Evolutionary conservation across 2,113 vertebrate species (phyloP).

Genomic region (Brevimyrus niger): DNA sequence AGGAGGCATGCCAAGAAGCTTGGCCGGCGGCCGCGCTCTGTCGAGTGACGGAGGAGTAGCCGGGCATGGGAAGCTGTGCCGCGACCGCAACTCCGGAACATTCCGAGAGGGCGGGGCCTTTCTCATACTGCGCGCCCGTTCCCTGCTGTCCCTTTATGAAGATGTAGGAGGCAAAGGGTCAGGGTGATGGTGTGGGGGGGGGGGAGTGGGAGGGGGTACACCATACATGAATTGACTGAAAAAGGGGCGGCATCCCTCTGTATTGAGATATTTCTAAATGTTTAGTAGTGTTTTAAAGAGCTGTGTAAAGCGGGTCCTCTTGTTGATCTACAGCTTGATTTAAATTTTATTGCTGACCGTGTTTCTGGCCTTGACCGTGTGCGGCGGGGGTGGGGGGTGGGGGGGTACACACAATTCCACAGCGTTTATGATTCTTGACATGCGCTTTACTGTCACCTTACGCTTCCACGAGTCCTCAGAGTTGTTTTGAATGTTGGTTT

Average conservation of each 20-base stretch:
- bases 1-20: constrained; percentile 87
- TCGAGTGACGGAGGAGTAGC: constrained; percentile 11
- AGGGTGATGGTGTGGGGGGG: not conserved
- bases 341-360: not conserved
- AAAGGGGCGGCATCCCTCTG: not conserved
- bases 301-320: not conserved
- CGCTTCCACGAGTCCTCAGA: not conserved
- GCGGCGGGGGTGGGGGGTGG: not conserved
- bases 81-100: not conserved
- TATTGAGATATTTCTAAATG: not conserved
- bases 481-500: not conserved
- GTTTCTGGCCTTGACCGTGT: not conserved
- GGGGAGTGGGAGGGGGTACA: not conserved
- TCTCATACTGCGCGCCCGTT: constrained; percentile 21
- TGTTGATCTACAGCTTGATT: not conserved
- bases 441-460: not conserved
- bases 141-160: constrained; percentile 27
- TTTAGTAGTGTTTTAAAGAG: not conserved
- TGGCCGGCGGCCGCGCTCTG: constrained; percentile 64
- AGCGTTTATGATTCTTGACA: not conserved
- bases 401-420: not conserved
- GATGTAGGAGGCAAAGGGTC: not conserved
- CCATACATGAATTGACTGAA: not conserved
- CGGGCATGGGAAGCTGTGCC: not conserved
- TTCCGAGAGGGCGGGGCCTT: constrained; percentile 24